These are phyloP conservation scores for Platyscapa corneri DNA, from an alignment of 1,140 invertebrate species.

Conservation along the genomic window DNA sequence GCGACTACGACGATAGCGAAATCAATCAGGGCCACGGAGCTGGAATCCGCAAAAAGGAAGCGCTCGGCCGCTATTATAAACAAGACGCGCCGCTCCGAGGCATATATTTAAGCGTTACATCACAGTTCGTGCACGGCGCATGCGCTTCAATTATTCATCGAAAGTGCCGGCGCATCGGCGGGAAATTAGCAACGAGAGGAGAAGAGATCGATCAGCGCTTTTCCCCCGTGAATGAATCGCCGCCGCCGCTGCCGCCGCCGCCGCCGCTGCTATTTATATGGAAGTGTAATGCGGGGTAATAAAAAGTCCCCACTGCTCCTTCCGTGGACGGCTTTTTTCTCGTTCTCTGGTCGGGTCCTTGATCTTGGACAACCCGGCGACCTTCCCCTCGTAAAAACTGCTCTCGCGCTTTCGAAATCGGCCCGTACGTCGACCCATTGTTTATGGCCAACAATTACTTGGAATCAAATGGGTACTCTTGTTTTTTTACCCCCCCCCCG, in stretches of 20 bases:
- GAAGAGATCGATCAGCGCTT: neutral
- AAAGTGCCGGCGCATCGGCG: too few species aligned
- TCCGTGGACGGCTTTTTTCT: neutral
- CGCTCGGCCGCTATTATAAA: neutral
- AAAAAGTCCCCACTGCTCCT: neutral
- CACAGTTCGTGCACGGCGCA: neutral
- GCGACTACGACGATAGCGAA: neutral
- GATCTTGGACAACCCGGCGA: slow-evolving; percentile 17
- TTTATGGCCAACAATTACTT: neutral
- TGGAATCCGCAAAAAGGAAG: neutral
- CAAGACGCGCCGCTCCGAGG: neutral
- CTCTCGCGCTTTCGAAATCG: neutral
- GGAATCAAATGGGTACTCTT: neutral
- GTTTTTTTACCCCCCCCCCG: neutral
- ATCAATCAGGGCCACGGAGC: neutral
- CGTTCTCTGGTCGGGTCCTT: neutral
- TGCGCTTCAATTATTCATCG: neutral
- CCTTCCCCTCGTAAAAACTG: neutral
- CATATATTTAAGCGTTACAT: neutral
- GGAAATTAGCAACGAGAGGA: neutral
- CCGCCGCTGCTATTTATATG: neutral
- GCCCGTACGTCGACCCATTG: neutral
- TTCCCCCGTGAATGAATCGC: too few species aligned
- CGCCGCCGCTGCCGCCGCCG: too few species aligned
- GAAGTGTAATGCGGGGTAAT: neutral